Evolutionary conservation across 2,113 vertebrate genomes (phyloP), one percentile per base, ranked within the genome.

Genomic region (Platanista minor): DNA sequence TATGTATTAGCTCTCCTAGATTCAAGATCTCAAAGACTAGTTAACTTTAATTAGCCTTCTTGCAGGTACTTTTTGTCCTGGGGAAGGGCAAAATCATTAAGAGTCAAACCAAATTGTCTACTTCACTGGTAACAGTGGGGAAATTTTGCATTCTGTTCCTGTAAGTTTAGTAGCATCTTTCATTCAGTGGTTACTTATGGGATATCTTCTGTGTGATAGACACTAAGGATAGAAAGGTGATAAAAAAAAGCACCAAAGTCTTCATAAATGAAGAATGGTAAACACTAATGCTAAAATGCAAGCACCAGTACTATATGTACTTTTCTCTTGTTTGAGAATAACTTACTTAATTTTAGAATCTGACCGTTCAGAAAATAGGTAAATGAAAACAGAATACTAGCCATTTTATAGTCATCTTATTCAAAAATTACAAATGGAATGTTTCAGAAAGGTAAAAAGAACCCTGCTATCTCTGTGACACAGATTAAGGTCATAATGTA

Each of bases 11-110:
- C 15, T 93, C 67, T 96, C 71, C 36, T 86, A 2, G 82, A 41
- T 87, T 94, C 54, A 94, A 80, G 61, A 82, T 91, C 59, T 94
- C 39, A 36, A 93, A 94, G 74, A 95, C 25, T 88, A 74, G 29
- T 62, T 89, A 87, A 57, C 43, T 49, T 80, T 29, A 82, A 3
- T 91, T 78, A 74, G 29, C 41, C 39, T 91, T 93, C 78, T 87
- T 64, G 27, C n/a, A 87, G 78, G 49, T 93, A 29, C 57, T 91
- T 94, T 92, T 71, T 85, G 57, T 64, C 27, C 43, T 72, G 11
- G 25, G 20, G 15, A 92, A 78, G 21, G 21, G 25, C 87, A 71
- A 90, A 89, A 85, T 46, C 71, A 21, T 81, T 59, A 83, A 71
- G 78, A 92, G 61, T 86, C 54, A 74, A 41, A 93, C n/a, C 17